Evolutionary conservation across 2,888 invertebrate species (phyloP).

Genomic region (Tillus elongatus): DNA sequence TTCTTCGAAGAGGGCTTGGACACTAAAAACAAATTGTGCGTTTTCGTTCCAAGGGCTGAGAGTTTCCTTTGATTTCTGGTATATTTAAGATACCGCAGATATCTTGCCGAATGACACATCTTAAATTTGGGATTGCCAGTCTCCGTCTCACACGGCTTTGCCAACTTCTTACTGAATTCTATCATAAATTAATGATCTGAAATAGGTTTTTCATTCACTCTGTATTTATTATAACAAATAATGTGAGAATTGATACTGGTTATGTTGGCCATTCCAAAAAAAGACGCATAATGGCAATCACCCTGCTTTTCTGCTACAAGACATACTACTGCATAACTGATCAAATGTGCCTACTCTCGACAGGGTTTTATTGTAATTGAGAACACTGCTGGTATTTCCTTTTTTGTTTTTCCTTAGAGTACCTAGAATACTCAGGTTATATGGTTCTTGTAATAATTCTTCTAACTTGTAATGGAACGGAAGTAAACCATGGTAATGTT

Average conservation of each 20-base stretch:
- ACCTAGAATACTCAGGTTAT: conserved; percentile 22
- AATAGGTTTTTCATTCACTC: conserved; percentile 12
- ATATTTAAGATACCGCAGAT: conserved; percentile 9
- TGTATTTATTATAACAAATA: conserved; percentile 9
- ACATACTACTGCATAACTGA: conserved; percentile 11
- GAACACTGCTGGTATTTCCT: conserved; percentile 8
- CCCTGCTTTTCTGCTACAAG: conserved; percentile 12
- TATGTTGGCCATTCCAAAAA: conserved; percentile 10
- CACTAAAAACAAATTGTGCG: conserved; percentile 11
- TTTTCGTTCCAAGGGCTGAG: conserved; percentile 6
- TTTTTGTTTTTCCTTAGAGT: no score
- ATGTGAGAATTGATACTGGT: conserved; percentile 11
- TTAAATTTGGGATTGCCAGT: conserved; percentile 7
- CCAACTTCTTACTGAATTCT: conserved; percentile 12
- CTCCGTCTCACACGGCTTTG: conserved; percentile 12
- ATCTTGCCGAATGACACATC: conserved; percentile 12
- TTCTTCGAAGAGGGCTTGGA: conserved; percentile 11
- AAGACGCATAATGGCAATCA: no score
- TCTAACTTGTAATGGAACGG: no score
- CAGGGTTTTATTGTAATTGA: conserved; percentile 15
- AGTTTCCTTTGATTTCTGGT: conserved; percentile 3
- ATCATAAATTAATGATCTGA: conserved; percentile 13
- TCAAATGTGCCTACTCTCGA: conserved; percentile 11
- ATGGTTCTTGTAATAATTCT: conserved; percentile 26
- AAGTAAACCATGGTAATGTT: conserved; percentile 31